Evolutionary conservation across 2,113 vertebrate species (phyloP).

Genomic region (Sardina pilchardus): DNA sequence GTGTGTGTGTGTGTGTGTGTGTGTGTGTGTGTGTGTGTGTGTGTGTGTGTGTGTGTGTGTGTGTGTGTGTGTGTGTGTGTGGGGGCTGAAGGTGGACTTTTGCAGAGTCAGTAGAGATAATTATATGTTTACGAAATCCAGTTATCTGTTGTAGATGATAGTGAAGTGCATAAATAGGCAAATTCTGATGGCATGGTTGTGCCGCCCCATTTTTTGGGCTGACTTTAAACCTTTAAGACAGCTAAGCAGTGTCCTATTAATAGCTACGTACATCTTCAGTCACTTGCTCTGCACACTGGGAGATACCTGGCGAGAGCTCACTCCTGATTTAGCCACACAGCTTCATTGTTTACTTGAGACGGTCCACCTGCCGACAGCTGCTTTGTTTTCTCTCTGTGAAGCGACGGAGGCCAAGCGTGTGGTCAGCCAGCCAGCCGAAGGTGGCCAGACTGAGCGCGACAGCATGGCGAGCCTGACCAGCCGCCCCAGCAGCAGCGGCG

Average conservation of each 20-base stretch:
- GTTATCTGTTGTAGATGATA: background rate
- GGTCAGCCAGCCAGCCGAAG: background rate
- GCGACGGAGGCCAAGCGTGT: background rate
- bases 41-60: background rate
- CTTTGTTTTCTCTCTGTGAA: background rate
- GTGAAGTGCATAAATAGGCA: background rate
- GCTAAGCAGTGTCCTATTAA: background rate
- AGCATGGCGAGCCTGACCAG: background rate
- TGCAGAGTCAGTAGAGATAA: background rate
- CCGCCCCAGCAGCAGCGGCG: background rate
- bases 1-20: background rate
- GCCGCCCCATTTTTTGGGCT: background rate
- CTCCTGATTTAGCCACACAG: background rate
- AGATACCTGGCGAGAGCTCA: background rate
- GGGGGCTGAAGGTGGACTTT: background rate
- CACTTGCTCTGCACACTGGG: background rate
- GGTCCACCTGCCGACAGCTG: background rate
- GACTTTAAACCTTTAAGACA: background rate
- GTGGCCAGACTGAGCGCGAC: background rate
- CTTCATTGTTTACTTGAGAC: background rate
- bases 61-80: background rate
- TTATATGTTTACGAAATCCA: background rate
- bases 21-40: background rate
- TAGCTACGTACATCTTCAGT: background rate
- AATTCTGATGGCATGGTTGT: background rate